phyloP scores from a whole-genome alignment of 2,888 invertebrate genomes.

The Drosophila mayaguana region DNA sequence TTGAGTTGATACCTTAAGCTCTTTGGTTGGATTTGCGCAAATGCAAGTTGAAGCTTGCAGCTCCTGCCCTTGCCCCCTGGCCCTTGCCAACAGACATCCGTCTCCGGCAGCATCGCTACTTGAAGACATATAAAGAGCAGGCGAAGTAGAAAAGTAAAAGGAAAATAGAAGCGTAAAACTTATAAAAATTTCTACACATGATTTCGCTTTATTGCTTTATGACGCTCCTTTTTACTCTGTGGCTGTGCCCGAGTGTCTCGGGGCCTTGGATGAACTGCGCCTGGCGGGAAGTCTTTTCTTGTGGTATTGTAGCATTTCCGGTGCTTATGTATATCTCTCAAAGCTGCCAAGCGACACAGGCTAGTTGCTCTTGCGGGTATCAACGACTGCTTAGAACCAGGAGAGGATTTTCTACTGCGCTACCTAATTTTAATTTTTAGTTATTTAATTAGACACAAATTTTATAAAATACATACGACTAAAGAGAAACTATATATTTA shows the following conservation, averaged over 20 bases:
- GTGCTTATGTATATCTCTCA: constrained; percentile 63
- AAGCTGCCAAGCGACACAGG: constrained; percentile 10
- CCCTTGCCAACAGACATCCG: neutral
- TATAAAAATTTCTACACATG: constrained; percentile 85
- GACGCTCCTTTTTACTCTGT: constrained; percentile 50
- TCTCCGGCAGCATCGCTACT: constrained; percentile 14
- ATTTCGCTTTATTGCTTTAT: constrained; percentile 85
- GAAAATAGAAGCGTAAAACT: constrained; percentile 56
- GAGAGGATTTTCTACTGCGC: too few relatives aligned
- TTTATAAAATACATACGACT: too few relatives aligned
- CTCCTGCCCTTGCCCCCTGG: too few relatives aligned
- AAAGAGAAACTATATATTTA: too few relatives aligned
- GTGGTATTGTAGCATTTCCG: constrained; percentile 4
- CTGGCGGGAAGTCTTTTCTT: constrained; percentile 12
- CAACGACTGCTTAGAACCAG: neutral
- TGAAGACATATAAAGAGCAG: constrained; percentile 21
- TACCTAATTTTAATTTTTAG: too few relatives aligned
- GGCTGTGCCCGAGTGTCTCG: neutral
- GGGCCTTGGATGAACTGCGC: neutral
- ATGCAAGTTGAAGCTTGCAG: constrained; percentile 55
- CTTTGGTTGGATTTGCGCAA: constrained; percentile 50
- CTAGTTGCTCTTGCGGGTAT: neutral
- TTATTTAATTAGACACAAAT: too few relatives aligned
- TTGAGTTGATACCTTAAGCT: constrained; percentile 66
- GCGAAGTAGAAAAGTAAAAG: neutral